Percentiles rank a stretch among this genome's conserved stretches.
phyloP scores from a whole-genome alignment of 2,888 invertebrate genomes.

The Campopleginae sp. region DNA sequence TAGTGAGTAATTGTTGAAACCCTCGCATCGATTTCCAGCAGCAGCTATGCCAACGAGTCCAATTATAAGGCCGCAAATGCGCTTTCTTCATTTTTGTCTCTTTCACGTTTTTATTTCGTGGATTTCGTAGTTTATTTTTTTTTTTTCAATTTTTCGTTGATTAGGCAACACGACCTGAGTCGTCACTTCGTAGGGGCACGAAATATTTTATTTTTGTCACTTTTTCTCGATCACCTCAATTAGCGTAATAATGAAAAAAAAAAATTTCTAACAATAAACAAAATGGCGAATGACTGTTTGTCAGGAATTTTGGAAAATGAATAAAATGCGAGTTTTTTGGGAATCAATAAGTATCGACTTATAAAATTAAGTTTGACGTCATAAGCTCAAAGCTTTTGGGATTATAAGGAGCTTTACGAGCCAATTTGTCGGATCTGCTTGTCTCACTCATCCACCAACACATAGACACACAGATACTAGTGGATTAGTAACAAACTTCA shows the following conservation, averaged over 20 bases:
- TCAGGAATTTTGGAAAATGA: background rate
- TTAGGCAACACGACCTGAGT: background rate
- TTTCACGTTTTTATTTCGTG: background rate
- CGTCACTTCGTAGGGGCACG: background rate
- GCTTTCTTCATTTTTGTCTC: background rate
- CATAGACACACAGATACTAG: background rate
- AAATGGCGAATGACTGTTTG: background rate
- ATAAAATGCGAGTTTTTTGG: background rate
- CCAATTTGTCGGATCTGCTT: constrained; percentile 35
- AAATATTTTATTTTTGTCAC: background rate
- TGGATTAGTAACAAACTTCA: constrained; percentile 59
- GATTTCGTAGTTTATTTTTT: background rate
- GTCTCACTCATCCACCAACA: constrained; percentile 12
- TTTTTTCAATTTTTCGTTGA: background rate
- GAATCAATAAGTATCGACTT: background rate
- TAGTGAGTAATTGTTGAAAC: constrained; percentile 46
- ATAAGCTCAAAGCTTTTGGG: constrained; percentile 2
- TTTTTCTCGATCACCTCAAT: background rate
- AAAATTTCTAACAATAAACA: background rate
- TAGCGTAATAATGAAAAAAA: background rate
- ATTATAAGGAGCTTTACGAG: constrained; percentile 45
- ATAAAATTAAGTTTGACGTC: background rate
- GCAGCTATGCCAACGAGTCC: constrained; percentile 3
- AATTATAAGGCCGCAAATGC: background rate
- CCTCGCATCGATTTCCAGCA: constrained; percentile 25